Evolutionary conservation across 2,888 invertebrate genomes (phyloP), one percentile per base, ranked within the genome.

Genomic region (Eupsilia transversa): DNA sequence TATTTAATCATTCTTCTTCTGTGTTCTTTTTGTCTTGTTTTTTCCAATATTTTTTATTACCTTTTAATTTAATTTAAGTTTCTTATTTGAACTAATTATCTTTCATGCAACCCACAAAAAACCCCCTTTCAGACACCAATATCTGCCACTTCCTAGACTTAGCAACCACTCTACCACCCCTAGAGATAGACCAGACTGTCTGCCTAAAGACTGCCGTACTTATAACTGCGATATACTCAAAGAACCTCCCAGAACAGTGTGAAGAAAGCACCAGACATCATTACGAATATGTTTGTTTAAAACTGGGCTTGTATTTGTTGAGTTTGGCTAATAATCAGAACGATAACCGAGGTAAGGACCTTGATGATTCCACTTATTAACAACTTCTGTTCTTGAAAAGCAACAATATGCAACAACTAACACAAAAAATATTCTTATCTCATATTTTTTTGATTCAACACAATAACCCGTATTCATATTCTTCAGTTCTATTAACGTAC

Each of bases 61-160:
- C 20, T 6, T 2, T 7, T 10, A 33, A 12, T 52, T n/a, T 33
- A n/a, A 38, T 12, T 38, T 12, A 17, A 33, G 30, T 59, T 4
- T n/a, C 0, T 57, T 54, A 14, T 41, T 41, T 52, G 20, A 4
- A 38, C 38, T 52, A 52, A 52, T 52, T n/a, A n/a, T 52, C 12
- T 52, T 52, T 52, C n/a, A 52, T 52, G 52, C 12, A 17, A 70
- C 3, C 30, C 27, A 9, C 1, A 10, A 65, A 49, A 30, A 10
- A 10, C 2, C 0, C 6, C 9, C 9, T 54, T 12, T 79, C 89
- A 95, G 96, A 92, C 23, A 87, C 89, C 56, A 96, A 95, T 72
- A 91, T 94, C 23, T 92, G 92, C 78, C 91, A 94, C 54, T 85
- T 95, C n/a, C 78, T 96, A 70, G 95, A 96, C 9, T 80, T 96